Evolutionary conservation across 2,113 vertebrate genomes (phyloP).

Genomic region (Ivindomyrus marchei): DNA sequence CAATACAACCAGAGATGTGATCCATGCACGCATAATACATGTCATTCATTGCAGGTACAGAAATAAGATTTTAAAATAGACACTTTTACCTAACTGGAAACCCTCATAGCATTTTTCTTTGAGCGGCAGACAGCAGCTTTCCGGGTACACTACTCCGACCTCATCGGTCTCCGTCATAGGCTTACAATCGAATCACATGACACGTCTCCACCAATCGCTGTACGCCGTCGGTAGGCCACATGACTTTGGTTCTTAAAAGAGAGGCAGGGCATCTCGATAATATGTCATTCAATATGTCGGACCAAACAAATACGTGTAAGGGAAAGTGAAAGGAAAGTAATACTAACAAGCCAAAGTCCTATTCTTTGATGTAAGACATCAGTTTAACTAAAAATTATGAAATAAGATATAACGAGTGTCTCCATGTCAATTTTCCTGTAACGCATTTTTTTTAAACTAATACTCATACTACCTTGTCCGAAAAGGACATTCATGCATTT

Average conservation of each 20-base stretch:
- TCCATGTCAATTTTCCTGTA: neutral
- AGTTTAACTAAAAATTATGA: neutral
- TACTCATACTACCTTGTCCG: neutral
- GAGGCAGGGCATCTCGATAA: neutral
- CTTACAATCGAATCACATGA: conserved; percentile 33
- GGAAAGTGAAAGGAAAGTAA: neutral
- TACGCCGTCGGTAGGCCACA: neutral
- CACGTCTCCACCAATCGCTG: conserved; percentile 22
- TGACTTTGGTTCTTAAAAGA: neutral
- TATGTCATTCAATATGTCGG: neutral
- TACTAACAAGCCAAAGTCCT: neutral
- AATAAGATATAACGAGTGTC: neutral
- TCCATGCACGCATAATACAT: neutral
- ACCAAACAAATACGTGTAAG: neutral
- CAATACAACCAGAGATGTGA: neutral
- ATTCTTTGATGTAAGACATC: neutral
- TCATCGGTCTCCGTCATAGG: conserved; percentile 26
- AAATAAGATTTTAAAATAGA: neutral
- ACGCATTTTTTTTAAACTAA: neutral
- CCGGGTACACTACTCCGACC: conserved; percentile 14
- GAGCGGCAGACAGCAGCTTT: conserved; percentile 24
- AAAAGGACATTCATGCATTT: neutral
- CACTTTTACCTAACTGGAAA: conserved; percentile 1
- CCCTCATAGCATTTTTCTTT: neutral
- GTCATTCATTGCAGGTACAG: neutral